phyloP scores from a whole-genome alignment of 2,113 vertebrate species.

The Polypterus bichir region DNA sequence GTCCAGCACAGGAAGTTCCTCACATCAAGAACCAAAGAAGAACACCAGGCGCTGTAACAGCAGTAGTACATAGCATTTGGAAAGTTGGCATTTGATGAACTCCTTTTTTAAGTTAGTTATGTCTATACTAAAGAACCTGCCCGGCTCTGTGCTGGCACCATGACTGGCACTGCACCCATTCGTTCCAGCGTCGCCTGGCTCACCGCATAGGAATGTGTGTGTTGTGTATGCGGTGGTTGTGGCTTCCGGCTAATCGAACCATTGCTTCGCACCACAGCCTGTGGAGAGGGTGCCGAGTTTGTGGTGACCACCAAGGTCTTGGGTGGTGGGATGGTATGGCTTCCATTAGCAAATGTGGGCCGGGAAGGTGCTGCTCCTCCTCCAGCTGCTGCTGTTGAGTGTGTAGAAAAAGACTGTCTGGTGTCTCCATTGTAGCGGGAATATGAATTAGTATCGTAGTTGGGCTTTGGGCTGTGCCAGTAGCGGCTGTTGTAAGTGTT shows the following conservation, averaged over 20 bases:
- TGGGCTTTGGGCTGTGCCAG: constrained; percentile 82
- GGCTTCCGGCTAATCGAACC: constrained; percentile 71
- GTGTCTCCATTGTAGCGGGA: constrained; percentile 70
- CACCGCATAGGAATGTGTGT: constrained; percentile 72
- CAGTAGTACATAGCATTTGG: constrained; percentile 10
- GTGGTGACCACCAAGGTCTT: constrained; percentile 93
- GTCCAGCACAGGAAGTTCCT: no score
- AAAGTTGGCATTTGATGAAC: constrained; percentile 37
- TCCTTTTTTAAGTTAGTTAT: constrained; percentile 15
- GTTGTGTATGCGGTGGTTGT: constrained; percentile 51
- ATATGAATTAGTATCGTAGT: constrained; percentile 72
- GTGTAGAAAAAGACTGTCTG: constrained; percentile 67
- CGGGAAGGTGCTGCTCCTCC: constrained; percentile 14
- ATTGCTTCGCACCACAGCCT: constrained; percentile 66
- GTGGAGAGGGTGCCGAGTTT: constrained; percentile 71
- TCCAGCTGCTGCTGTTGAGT: constrained; percentile 27
- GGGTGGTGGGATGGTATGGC: constrained; percentile 62
- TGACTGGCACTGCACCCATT: constrained; percentile 86
- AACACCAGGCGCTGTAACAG: constrained; percentile 11
- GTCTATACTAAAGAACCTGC: constrained; percentile 82
- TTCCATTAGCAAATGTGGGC: constrained; percentile 66
- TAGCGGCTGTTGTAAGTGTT: constrained; percentile 93
- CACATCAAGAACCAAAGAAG: constrained; percentile 2
- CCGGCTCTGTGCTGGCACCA: constrained; percentile 91
- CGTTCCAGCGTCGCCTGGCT: constrained; percentile 85